Conservation (phyloP, 2,888 invertebrate species). For the Eilema depressum region DNA sequence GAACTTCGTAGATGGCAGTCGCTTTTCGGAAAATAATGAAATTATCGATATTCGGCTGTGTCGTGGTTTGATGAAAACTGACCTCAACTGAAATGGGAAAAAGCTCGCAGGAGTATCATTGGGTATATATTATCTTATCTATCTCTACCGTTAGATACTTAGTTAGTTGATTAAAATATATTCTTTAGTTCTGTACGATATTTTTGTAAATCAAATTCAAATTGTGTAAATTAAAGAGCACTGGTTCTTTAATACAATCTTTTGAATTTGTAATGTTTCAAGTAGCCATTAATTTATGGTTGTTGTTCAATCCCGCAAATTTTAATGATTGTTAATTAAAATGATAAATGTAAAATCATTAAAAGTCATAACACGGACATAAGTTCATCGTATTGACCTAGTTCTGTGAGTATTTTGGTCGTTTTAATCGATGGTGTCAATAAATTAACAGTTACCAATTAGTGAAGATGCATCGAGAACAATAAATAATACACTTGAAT, state of each 20-base stretch:
- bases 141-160: too few species aligned
- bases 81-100: too few species aligned
- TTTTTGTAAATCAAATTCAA: background rate
- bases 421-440: slow-evolving; percentile 44
- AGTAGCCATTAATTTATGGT: background rate
- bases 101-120: too few species aligned
- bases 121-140: too few species aligned
- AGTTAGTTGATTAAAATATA: too few species aligned
- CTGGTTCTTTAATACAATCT: background rate
- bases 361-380: background rate
- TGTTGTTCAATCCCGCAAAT: background rate
- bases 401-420: slow-evolving; percentile 21
- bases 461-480: slow-evolving; percentile 59
- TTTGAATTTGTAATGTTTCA: background rate
- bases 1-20: too few species aligned
- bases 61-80: too few species aligned
- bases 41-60: too few species aligned
- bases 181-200: background rate
- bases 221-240: background rate
- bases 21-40: too few species aligned
- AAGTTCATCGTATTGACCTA: slow-evolving; percentile 32
- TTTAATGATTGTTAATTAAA: background rate
- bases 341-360: background rate
- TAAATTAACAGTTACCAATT: slow-evolving; percentile 67
- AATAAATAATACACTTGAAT: slow-evolving; percentile 62